These are phyloP conservation scores for Drosophila sproati DNA, from an alignment of 1,140 invertebrate species.

Conservation along the genomic window DNA sequence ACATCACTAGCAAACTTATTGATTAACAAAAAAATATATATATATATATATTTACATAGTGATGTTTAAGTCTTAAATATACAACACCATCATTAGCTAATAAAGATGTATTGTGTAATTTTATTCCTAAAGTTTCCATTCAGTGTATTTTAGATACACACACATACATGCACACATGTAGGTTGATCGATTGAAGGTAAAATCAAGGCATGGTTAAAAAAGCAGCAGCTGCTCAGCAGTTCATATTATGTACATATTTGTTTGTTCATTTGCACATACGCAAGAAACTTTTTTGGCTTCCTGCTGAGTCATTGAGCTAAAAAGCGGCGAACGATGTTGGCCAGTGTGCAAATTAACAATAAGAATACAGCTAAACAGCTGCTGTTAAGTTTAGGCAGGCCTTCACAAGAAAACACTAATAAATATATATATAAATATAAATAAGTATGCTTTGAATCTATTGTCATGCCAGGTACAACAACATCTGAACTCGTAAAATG, in stretches of 20 bases:
- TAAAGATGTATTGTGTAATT: constrained; percentile 57
- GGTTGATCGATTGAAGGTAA: constrained; percentile 16
- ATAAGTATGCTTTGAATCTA: not conserved
- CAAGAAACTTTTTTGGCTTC: constrained; percentile 1
- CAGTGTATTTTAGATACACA: constrained; percentile 66
- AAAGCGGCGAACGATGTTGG: not conserved
- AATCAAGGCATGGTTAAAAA: constrained; percentile 5
- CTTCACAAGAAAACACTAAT: not conserved
- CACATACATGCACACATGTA: constrained; percentile 29
- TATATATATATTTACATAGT: constrained; percentile 1
- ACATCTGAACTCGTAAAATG: constrained; percentile 48
- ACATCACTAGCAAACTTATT: constrained; percentile 14
- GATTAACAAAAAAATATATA: constrained; percentile 26
- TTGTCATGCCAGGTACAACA: constrained; percentile 44
- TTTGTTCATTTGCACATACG: not conserved
- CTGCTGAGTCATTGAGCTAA: not conserved
- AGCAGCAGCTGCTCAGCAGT: not conserved
- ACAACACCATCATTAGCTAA: constrained; percentile 10
- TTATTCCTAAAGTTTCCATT: constrained; percentile 66
- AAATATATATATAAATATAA: not conserved
- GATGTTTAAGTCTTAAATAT: constrained; percentile 17
- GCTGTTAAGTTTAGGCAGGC: not conserved
- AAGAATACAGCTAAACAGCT: not conserved
- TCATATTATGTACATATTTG: constrained; percentile 9
- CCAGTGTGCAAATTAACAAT: not conserved